phyloP scores from a whole-genome alignment of 2,888 invertebrate genomes.

The Mesoligia furuncula region DNA sequence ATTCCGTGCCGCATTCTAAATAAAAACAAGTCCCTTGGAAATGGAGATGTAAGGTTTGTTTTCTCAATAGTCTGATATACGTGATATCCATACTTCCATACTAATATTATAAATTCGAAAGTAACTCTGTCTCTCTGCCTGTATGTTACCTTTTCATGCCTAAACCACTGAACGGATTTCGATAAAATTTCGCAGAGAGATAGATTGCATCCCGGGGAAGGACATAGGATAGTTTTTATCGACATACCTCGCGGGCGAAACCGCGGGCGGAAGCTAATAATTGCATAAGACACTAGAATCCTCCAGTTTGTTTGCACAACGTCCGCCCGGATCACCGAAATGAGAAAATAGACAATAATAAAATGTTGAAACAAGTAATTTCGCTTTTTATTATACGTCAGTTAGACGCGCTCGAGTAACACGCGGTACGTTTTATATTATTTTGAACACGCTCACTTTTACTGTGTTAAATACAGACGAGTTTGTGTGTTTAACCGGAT shows the following conservation, averaged over 20 bases:
- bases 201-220: too few relatives aligned
- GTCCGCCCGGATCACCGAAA: slow-evolving; percentile 30
- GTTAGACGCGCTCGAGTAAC: slow-evolving; percentile 60
- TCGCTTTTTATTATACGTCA: slow-evolving; percentile 58
- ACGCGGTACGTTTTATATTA: slow-evolving; percentile 42
- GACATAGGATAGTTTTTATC: too few relatives aligned
- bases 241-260: too few relatives aligned
- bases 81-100: neutral
- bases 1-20: neutral
- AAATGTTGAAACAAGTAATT: slow-evolving; percentile 51
- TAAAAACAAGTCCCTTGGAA: neutral
- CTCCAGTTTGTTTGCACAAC: slow-evolving; percentile 30
- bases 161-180: too few relatives aligned
- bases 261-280: neutral
- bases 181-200: too few relatives aligned
- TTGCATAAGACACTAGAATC: neutral
- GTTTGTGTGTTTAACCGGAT: slow-evolving; percentile 52
- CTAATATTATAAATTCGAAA: too few relatives aligned
- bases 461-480: slow-evolving; percentile 28
- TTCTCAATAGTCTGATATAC: neutral
- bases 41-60: neutral
- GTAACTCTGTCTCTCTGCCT: too few relatives aligned
- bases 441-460: slow-evolving; percentile 55
- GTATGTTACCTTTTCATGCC: too few relatives aligned
- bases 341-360: slow-evolving; percentile 31